Evolutionary conservation across 2,888 invertebrate genomes (phyloP), one percentile per base, ranked within the genome.

Genomic region (Neuroscelio doddi): DNA sequence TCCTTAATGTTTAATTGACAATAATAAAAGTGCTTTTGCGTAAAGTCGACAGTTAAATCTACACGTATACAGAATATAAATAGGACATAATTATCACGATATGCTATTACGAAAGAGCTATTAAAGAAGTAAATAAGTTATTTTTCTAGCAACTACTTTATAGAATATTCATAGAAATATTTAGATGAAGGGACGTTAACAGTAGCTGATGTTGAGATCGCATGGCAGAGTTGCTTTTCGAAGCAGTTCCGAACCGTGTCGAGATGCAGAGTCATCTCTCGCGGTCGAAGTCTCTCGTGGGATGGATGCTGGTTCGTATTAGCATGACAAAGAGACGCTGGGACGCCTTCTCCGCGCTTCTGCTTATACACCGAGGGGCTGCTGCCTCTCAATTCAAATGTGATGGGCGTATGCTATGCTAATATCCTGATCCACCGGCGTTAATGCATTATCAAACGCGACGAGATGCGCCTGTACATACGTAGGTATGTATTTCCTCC

Each of bases 391-490:
- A 80, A 84, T 84, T 83, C 83, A 82, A 82, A 84, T 78, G 82
- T 80, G 82, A 81, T 82, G 83, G 82, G 82, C 83, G 84, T 83
- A 82, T 76, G 83, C 80, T 83, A 83, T 83, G 84, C 81, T 83
- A 82, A 83, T 84, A 81, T 81, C 75, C 77, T 72, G 79, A 79
- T 80, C 80, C 79, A 77, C 74, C 75, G 77, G 80, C 80, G 83
- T 81, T 83, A 83, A 83, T 84, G 83, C 80, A 80, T 82, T 83
- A 82, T 82, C 82, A 80, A 81, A 81, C 80, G 75, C 74, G 76
- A 73, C 73, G 75, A 76, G 74, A 70, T 73, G 76, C 71, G 75
- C 65, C 41, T 41, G 42, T 39, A 49, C 50, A 46, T 62, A 61
- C 51, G 52, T 64, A 61, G 49, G 56, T 56, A 47, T 32, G 76